Conservation (phyloP, 2,888 invertebrate genomes). For the Tetragonisca angustula region DNA sequence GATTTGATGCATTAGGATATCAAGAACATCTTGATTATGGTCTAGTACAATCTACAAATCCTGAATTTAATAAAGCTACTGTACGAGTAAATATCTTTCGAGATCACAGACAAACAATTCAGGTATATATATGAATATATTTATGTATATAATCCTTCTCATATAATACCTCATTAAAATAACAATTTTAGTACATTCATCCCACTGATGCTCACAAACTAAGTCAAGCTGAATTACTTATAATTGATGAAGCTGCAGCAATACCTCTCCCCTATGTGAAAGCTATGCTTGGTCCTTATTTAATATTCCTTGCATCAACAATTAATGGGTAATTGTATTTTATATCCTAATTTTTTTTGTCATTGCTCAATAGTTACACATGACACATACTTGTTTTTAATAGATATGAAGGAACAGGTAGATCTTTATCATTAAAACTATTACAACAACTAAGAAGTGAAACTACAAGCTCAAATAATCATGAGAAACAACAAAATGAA, state of each 20-base stretch:
- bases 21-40: conserved; percentile 98
- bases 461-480: conserved; percentile 85
- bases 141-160: too few relatives aligned
- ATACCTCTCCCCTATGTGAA: conserved; percentile 97
- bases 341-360: not conserved
- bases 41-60: conserved; percentile 96
- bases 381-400: conserved; percentile 33
- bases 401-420: conserved; percentile 97
- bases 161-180: too few relatives aligned
- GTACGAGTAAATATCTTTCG: conserved; percentile 96
- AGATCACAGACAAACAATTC: conserved; percentile 96
- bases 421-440: conserved; percentile 97
- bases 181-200: conserved; percentile 91
- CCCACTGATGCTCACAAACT: conserved; percentile 95
- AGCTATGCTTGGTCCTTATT: conserved; percentile 94
- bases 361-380: not conserved
- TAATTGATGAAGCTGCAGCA: conserved; percentile 99
- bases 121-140: conserved; percentile 84
- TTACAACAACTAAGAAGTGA: conserved; percentile 93
- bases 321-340: conserved; percentile 90
- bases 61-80: conserved; percentile 98
- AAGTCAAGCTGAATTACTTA: conserved; percentile 96
- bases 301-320: conserved; percentile 98
- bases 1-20: conserved; percentile 96
- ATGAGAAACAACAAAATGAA: conserved; percentile 84